A percentile compares a stretch with the other conserved stretches of the same genome.
These are phyloP conservation scores for Pseudomugil gertrudae DNA, from an alignment of 2,797 vertebrate species.

Conservation along the genomic window DNA sequence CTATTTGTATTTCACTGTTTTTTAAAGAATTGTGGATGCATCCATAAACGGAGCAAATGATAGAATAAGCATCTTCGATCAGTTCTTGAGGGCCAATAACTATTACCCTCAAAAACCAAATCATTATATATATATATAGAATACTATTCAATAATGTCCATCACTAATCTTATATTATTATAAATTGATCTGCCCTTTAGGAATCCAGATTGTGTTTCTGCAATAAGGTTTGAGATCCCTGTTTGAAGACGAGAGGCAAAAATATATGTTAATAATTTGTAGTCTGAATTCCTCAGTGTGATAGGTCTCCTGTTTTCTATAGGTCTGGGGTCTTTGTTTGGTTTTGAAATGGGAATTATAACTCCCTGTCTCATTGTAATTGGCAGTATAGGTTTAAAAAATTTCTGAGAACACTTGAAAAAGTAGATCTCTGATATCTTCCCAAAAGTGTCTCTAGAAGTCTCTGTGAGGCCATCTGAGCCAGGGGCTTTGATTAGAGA, in stretches of 20 bases:
- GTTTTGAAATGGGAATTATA: background rate
- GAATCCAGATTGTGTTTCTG: background rate
- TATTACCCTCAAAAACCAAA: too few species aligned
- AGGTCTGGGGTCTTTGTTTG: background rate
- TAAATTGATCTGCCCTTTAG: constrained; percentile 5
- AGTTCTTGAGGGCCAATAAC: too few species aligned
- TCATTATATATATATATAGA: too few species aligned
- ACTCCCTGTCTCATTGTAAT: background rate
- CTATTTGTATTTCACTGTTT: too few species aligned
- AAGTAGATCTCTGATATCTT: too few species aligned
- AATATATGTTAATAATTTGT: background rate
- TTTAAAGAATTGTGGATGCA: too few species aligned
- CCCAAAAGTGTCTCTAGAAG: too few species aligned
- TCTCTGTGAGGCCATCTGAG: too few species aligned
- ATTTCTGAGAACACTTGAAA: background rate
- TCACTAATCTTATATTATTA: constrained; percentile 5
- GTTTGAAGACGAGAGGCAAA: background rate
- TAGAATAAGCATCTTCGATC: too few species aligned
- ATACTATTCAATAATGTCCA: constrained; percentile 1
- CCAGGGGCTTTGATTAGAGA: too few species aligned
- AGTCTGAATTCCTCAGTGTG: background rate
- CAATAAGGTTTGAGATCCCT: background rate
- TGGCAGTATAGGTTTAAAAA: background rate
- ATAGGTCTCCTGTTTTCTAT: background rate
- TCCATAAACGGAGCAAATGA: too few species aligned